Base-by-base conservation (phyloP, 2,797 vertebrate species). In the Tenualosa thibaudeaui region DNA sequence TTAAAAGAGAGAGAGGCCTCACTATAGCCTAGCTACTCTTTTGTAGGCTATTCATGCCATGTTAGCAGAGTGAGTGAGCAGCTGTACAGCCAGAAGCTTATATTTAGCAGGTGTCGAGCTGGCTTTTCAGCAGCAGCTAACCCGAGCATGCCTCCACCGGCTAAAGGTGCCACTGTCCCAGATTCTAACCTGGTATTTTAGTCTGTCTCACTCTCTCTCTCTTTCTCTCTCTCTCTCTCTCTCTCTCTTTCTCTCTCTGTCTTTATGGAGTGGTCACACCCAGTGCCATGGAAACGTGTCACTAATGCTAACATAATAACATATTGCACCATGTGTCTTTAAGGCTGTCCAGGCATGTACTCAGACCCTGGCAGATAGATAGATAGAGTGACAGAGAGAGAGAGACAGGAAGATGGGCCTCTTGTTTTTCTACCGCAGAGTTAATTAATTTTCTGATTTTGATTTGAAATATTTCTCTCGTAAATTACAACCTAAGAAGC, bases 391-490 rank as follows among this genome's bases (percentile, higher is more conserved):
- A 51, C 13, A 53, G 12, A 53, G 51, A 13, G 12, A 53, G 51
- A 13, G 50, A 3, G 50, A 13, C 3, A 51, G 50, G 50, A 51
- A 53, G 12, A 53, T 53, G 2, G 51, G 50, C 50, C 50, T 13
- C 51, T 53, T 53, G 51, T 53, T 53, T 53, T 53, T 53, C 51
- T 15, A 13, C 51, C 51, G 51, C 51, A 53, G 54, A 13, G 68
- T 71, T 71, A 40, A 71, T 71, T 71, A 71, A 71, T 71, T 71
- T 40, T 40, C 31, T 40, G 68, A 71, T 71, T 71, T 71, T 40
- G 68, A 71, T 71, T 71, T 71, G 68, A 71, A 71, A 71, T 71
- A 71, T 71, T 71, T 40, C 31, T 40, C 31, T 37, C 31, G 13
- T 40, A 37, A 71, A 65, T 58, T 58, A 58, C 10, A 68, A 24